Conservation (phyloP, 2,888 invertebrate species). For the Dorcus parallelipipedus region DNA sequence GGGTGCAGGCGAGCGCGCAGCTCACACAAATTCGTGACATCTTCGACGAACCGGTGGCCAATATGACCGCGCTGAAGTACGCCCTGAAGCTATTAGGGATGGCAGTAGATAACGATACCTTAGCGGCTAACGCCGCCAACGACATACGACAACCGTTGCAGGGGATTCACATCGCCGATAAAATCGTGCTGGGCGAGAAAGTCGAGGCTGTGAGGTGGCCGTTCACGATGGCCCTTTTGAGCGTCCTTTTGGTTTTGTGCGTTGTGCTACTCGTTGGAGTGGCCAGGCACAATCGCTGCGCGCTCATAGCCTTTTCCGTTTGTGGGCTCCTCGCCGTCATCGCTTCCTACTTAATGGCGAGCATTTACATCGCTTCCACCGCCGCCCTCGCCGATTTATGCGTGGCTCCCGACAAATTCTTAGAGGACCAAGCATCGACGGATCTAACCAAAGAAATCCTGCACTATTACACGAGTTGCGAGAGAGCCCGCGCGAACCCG, state of each 20-base stretch:
- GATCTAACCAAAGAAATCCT: constrained; percentile 45
- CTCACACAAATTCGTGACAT: constrained; percentile 71
- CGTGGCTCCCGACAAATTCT: constrained; percentile 59
- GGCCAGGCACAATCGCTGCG: constrained; percentile 82
- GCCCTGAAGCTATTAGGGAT: constrained; percentile 67
- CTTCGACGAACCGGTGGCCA: constrained; percentile 72
- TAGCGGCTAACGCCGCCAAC: constrained; percentile 72
- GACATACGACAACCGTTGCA: constrained; percentile 59
- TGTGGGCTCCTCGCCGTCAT: constrained; percentile 83
- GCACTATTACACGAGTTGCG: constrained; percentile 77
- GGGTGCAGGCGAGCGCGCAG: constrained; percentile 55
- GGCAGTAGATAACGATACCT: constrained; percentile 70
- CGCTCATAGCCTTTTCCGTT: constrained; percentile 85
- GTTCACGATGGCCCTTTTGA: constrained; percentile 83
- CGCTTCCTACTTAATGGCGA: constrained; percentile 85
- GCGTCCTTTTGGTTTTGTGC: constrained; percentile 81
- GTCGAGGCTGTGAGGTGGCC: constrained; percentile 79
- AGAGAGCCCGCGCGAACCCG: constrained; percentile 73
- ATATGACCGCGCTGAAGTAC: constrained; percentile 71
- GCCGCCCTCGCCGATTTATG: constrained; percentile 74
- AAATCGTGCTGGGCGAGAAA: constrained; percentile 61
- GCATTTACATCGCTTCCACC: constrained; percentile 80
- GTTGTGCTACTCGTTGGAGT: constrained; percentile 87
- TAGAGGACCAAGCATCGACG: constrained; percentile 43
- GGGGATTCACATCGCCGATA: constrained; percentile 65